Conservation (phyloP, 2,797 vertebrate genomes). For the Pangasius larnaudii region DNA sequence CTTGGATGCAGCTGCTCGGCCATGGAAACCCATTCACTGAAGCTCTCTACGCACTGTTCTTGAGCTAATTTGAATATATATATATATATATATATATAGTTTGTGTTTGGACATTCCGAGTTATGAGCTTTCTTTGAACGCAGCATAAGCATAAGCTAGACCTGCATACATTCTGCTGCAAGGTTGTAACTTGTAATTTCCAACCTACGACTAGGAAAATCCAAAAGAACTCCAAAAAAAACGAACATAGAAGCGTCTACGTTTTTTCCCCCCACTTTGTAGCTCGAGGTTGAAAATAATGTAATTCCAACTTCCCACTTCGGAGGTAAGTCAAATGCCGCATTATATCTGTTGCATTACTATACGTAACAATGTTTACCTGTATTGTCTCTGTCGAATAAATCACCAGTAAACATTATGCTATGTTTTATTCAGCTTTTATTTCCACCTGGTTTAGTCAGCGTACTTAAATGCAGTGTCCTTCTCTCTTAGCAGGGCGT, state of each 20-base stretch:
- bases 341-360: background rate
- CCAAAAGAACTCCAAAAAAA: background rate
- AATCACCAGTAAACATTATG: background rate
- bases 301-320: background rate
- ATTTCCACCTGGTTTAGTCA: background rate
- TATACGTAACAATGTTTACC: background rate
- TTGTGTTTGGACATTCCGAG: background rate
- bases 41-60: too few relatives aligned
- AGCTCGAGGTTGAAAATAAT: background rate
- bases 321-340: background rate
- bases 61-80: too few relatives aligned
- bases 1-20: too few relatives aligned
- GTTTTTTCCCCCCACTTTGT: background rate
- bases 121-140: background rate
- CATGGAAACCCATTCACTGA: too few relatives aligned
- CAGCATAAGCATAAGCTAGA: background rate
- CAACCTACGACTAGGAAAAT: background rate
- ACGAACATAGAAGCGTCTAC: background rate
- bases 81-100: too few relatives aligned
- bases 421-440: background rate
- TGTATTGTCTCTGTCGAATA: background rate
- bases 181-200: background rate
- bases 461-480: background rate
- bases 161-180: background rate
- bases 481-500: constrained; percentile 9